Conservation (phyloP, 2,888 invertebrate genomes). For the Himalopsyche kuldschensis region DNA sequence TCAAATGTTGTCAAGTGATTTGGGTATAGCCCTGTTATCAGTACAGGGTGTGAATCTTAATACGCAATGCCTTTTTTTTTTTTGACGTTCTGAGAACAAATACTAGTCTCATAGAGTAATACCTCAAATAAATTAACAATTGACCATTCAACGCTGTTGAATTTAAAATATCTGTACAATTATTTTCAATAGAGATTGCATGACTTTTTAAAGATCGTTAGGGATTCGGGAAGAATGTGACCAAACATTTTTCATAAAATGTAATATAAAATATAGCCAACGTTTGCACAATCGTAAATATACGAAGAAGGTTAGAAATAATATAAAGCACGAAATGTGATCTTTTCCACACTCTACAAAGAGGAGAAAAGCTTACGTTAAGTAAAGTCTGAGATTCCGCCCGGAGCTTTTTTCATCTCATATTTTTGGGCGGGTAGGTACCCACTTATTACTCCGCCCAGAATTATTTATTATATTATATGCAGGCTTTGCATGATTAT, state of each 20-base stretch:
- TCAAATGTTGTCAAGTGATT: too few species aligned
- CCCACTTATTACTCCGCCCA: background rate
- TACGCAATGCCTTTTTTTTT: too few species aligned
- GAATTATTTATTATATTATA: background rate
- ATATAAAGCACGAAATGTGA: background rate
- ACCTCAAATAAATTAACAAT: too few species aligned
- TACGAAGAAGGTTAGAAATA: background rate
- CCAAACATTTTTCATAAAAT: background rate
- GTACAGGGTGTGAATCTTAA: too few species aligned
- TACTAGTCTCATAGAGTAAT: too few species aligned
- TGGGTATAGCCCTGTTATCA: too few species aligned
- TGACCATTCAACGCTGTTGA: too few species aligned
- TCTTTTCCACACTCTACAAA: slow-evolving; percentile 1
- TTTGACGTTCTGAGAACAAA: too few species aligned
- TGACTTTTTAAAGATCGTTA: too few species aligned
- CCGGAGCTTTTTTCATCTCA: background rate
- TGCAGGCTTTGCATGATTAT: background rate
- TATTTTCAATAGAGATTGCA: too few species aligned
- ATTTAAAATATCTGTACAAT: too few species aligned
- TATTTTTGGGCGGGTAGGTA: background rate
- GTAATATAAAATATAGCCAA: background rate
- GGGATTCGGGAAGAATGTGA: background rate
- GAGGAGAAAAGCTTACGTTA: background rate
- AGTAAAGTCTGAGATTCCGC: background rate
- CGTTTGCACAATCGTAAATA: background rate